Base-by-base conservation (phyloP, 2,797 vertebrate species). In the Momotus momota region DNA sequence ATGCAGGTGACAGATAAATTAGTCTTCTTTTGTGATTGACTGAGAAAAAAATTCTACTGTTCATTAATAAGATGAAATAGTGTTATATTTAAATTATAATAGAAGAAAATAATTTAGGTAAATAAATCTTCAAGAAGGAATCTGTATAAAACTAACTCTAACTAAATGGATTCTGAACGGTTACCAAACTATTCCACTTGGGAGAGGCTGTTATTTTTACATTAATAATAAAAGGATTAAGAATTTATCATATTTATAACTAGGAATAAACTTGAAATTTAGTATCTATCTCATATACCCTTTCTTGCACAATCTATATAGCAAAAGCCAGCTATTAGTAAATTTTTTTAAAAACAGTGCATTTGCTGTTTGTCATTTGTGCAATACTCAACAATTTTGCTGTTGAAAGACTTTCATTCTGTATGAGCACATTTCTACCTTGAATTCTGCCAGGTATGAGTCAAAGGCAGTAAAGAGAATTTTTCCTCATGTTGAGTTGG, bases 1-100 rank as follows among this genome's bases (percentile, higher is more conserved):
- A 45, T 23, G 61, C 45, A 64, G 93, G 93, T 98, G 97, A 98
- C 89, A 97, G 82, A 94, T 97, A 96, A 97, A 97, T 98, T 98
- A 97, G 94, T 96, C 55, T 5, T 96, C 72, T 80, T 93, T 96
- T 97, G 94, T 97, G 96, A 97, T 85, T 96, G 93, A 95, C 90
- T 40, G 85, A 91, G 85, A 90, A 94, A 89, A 96, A 94, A 93
- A 71, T 78, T 87, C 88, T 40, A 41, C 77, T 90, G 46, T 89
- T 96, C 83, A 94, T 96, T 94, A 97, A 85, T 97, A 92, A 96
- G 66, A 88, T 95, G 92, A 88, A 96, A 88, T 89, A 93, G 69
- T 81, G 62, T 64, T 85, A 52, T 18, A 46, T 64, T 91, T 92
- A 78, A 86, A 77, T 92, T 58, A 10, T 79, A 88, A 22, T 12